Conservation (phyloP, 2,888 invertebrate genomes). For the Ophion ventricosus region DNA sequence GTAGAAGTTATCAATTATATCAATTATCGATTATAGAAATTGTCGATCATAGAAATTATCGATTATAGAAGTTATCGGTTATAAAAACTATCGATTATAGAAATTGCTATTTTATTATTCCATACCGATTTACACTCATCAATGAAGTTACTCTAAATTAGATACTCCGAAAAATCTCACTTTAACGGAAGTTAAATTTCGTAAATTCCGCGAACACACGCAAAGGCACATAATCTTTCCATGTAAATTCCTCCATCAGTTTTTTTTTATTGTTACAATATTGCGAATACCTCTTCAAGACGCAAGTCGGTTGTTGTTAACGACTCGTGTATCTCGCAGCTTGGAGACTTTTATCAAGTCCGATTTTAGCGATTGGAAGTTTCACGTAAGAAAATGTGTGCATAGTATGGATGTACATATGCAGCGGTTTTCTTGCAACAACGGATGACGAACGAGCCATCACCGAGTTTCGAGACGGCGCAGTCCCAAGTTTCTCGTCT, state of each 20-base stretch:
- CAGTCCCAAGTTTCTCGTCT: conserved; percentile 51
- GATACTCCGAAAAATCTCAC: too few species aligned
- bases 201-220: background rate
- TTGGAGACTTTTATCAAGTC: background rate
- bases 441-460: conserved; percentile 51
- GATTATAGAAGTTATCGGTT: too few species aligned
- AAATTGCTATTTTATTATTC: too few species aligned
- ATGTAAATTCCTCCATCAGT: background rate
- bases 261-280: background rate
- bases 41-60: too few species aligned
- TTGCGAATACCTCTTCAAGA: background rate
- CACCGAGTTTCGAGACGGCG: conserved; percentile 24
- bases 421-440: conserved; percentile 25
- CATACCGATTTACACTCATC: too few species aligned
- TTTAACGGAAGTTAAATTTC: too few species aligned
- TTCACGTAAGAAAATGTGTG: background rate
- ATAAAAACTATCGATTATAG: too few species aligned
- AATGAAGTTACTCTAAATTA: too few species aligned
- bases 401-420: background rate
- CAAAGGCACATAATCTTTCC: background rate
- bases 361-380: background rate
- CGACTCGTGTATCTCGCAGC: background rate
- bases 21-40: too few species aligned
- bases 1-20: too few species aligned
- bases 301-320: background rate